Evolutionary conservation across 2,113 vertebrate genomes (phyloP).

Genomic region (Haemorhous mexicanus): DNA sequence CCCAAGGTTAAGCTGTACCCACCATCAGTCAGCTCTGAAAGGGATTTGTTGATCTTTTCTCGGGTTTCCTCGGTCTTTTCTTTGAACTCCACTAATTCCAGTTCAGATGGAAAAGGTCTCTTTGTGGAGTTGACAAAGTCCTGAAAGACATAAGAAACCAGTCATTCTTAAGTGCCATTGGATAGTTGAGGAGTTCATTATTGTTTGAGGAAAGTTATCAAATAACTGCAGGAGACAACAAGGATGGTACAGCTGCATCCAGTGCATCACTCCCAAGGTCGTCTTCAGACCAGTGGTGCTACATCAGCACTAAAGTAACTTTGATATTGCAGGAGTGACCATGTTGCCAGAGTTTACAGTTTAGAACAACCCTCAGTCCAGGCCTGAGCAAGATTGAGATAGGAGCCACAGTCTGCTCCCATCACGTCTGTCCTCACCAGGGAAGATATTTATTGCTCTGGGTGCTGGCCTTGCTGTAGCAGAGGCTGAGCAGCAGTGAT

Average conservation of each 20-base stretch:
- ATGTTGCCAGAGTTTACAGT: background rate
- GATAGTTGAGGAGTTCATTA: background rate
- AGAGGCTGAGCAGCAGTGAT: background rate
- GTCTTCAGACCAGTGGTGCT: background rate
- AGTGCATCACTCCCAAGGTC: background rate
- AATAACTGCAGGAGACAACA: background rate
- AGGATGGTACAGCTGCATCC: background rate
- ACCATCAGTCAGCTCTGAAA: constrained; percentile 79
- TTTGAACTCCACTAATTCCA: constrained; percentile 80
- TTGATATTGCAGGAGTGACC: background rate
- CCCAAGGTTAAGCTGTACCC: constrained; percentile 17
- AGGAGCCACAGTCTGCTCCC: background rate
- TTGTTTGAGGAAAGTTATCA: background rate
- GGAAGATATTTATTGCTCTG: background rate
- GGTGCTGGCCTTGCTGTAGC: background rate
- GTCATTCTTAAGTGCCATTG: background rate
- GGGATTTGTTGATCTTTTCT: constrained; percentile 75
- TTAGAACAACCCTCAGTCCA: background rate
- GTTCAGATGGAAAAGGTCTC: constrained; percentile 76
- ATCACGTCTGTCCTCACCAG: background rate
- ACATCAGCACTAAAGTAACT: background rate
- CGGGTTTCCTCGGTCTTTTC: constrained; percentile 75
- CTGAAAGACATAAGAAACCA: constrained; percentile 56
- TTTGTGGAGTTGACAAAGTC: constrained; percentile 78
- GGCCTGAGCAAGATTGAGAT: background rate